These are phyloP conservation scores for Fragum sueziense DNA, from an alignment of 2,888 invertebrate genomes.

Conservation along the genomic window DNA sequence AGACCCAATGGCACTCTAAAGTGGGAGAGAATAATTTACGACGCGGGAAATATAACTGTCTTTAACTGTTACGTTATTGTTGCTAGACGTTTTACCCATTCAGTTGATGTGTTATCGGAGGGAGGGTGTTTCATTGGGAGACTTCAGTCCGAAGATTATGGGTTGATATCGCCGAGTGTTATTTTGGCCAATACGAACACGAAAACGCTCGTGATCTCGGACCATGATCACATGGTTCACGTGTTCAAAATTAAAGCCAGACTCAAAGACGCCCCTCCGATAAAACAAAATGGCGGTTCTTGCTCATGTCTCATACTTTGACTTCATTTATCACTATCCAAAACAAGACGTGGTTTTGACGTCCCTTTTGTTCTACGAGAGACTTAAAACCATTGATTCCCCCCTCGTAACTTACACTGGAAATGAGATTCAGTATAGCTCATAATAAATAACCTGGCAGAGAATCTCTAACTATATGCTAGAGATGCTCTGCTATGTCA, in stretches of 20 bases:
- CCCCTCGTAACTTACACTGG: too few species aligned
- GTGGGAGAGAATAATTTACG: constrained; percentile 49
- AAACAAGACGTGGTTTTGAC: too few species aligned
- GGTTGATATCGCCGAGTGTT: constrained; percentile 27
- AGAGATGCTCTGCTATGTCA: too few species aligned
- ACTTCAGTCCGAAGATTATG: constrained; percentile 42
- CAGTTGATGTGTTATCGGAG: constrained; percentile 40
- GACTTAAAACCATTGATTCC: too few species aligned
- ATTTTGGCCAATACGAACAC: constrained; percentile 16
- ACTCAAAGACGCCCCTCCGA: too few species aligned
- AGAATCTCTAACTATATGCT: too few species aligned
- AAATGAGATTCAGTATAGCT: too few species aligned
- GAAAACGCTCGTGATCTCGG: constrained; percentile 18
- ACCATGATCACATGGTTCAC: constrained; percentile 40
- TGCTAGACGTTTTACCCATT: constrained; percentile 33
- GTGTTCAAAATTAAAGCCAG: constrained; percentile 26
- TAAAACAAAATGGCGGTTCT: too few species aligned
- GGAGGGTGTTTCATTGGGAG: constrained; percentile 39
- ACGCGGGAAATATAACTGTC: constrained; percentile 36
- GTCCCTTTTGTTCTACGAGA: too few species aligned
- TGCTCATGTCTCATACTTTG: too few species aligned
- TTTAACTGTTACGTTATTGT: constrained; percentile 45
- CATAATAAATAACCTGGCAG: too few species aligned
- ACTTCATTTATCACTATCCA: too few species aligned
- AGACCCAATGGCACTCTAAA: constrained; percentile 40